phyloP scores from a whole-genome alignment of 2,797 vertebrate species.

The Arnoldichthys spilopterus region DNA sequence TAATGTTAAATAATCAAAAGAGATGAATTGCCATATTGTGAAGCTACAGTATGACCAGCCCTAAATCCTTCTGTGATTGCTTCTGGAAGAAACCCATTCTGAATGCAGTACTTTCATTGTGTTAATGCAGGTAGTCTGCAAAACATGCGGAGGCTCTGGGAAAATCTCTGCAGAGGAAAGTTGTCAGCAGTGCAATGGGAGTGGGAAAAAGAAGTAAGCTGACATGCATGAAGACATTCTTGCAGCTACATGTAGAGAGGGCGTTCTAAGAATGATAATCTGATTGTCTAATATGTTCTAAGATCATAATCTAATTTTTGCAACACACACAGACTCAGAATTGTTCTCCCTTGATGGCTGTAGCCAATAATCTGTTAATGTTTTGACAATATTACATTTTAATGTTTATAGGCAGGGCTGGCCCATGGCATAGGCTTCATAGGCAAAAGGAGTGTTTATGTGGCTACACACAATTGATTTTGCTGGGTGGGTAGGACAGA shows the following conservation, averaged over 20 bases:
- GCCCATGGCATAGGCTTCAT: too few species aligned
- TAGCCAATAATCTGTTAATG: too few species aligned
- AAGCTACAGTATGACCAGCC: too few species aligned
- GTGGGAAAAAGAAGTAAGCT: conserved; percentile 7
- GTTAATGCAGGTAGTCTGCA: conserved; percentile 10
- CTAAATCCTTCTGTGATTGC: background rate
- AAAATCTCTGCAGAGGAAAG: background rate
- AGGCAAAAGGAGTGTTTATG: too few species aligned
- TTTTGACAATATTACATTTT: too few species aligned
- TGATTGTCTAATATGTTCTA: background rate
- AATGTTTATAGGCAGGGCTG: too few species aligned
- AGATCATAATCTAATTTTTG: too few species aligned
- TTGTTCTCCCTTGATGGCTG: too few species aligned
- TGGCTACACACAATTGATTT: too few species aligned
- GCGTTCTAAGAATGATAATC: background rate
- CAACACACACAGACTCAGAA: too few species aligned
- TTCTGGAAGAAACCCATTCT: background rate
- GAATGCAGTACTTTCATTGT: background rate
- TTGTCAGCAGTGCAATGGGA: conserved; percentile 7
- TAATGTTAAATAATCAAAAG: background rate
- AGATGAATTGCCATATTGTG: background rate
- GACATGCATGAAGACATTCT: background rate
- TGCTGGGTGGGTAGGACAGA: too few species aligned
- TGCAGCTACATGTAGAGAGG: too few species aligned
- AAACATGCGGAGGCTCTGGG: background rate